phyloP scores from a whole-genome alignment of 2,888 invertebrate genomes.

The Automeris io region DNA sequence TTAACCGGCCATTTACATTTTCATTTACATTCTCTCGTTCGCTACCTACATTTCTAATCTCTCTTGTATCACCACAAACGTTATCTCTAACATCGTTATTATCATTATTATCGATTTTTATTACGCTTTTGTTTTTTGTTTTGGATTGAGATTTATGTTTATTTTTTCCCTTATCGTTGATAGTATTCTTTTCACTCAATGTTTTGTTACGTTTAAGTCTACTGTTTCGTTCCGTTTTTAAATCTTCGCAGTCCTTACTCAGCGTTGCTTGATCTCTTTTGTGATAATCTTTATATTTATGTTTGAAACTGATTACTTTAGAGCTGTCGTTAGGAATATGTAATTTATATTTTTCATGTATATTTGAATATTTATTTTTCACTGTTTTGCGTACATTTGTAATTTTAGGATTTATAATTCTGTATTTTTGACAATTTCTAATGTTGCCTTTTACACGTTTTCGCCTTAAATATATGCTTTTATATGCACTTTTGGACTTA shows the following conservation, averaged over 20 bases:
- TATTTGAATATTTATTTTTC: background rate
- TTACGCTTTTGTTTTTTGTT: background rate
- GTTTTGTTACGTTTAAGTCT: background rate
- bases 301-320: background rate
- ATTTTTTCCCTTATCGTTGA: background rate
- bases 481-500: slow-evolving; percentile 23
- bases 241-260: background rate
- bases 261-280: background rate
- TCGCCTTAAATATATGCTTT: slow-evolving; percentile 11
- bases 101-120: background rate
- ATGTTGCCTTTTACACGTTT: slow-evolving; percentile 6
- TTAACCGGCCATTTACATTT: slow-evolving; percentile 32
- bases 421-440: background rate
- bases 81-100: background rate
- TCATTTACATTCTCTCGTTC: slow-evolving; percentile 44
- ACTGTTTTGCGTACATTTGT: background rate
- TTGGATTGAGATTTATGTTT: background rate
- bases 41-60: slow-evolving; percentile 37
- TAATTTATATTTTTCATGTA: background rate
- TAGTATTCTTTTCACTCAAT: background rate
- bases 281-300: background rate
- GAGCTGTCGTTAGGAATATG: background rate
- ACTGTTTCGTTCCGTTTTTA: background rate
- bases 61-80: slow-evolving; percentile 26
- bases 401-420: background rate